Percentiles rank a stretch among this genome's conserved stretches.
Evolutionary conservation across 2,797 vertebrate species (phyloP).

Genomic region (Columba guinea): DNA sequence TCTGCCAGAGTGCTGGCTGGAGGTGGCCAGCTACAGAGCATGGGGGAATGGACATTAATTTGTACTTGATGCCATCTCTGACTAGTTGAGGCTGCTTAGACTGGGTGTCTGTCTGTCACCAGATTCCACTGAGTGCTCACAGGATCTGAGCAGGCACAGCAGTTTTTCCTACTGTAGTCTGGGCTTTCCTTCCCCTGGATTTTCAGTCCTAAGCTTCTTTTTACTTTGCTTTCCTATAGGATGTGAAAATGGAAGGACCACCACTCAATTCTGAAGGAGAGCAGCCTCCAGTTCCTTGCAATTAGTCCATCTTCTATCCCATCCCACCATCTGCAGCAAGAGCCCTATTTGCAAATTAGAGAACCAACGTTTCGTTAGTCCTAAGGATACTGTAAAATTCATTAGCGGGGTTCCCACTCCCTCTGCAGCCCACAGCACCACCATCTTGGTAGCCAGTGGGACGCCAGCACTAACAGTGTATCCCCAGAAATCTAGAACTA

Average conservation of each 20-base stretch:
- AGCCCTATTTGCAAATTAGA: background rate
- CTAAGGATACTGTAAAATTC: background rate
- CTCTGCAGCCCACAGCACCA: background rate
- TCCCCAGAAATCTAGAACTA: background rate
- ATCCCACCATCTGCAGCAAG: background rate
- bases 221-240: background rate
- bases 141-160: background rate
- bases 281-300: background rate
- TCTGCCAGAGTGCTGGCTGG: background rate
- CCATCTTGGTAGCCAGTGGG: background rate
- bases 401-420: background rate
- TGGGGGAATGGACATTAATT: background rate
- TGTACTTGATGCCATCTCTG: background rate
- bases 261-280: background rate
- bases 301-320: background rate
- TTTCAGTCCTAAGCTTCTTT: background rate
- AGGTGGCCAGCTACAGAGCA: rapidly evolving
- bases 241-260: background rate
- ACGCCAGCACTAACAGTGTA: rapidly evolving
- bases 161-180: background rate
- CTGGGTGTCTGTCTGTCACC: background rate
- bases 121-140: background rate
- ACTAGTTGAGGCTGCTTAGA: background rate
- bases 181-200: background rate
- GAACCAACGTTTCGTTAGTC: background rate